Conservation (phyloP, 1,140 invertebrate species). For the Penaeus japonicus region DNA sequence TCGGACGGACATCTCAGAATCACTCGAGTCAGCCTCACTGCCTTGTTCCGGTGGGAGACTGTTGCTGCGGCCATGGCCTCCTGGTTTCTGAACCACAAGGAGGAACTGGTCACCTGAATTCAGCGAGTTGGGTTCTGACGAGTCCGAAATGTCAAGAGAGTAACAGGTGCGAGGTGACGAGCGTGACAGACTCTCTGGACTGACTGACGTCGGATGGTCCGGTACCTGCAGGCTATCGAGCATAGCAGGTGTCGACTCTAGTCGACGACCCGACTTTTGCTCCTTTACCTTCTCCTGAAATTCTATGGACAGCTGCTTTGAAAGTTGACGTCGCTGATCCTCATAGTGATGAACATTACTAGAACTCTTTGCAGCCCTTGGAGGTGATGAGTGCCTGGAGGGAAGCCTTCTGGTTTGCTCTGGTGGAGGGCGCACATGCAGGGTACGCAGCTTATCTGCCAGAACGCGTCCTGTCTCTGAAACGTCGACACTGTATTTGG, state of each 20-base stretch:
- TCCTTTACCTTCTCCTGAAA: conserved; percentile 54
- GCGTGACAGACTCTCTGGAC: conserved; percentile 54
- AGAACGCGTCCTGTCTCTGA: conserved; percentile 40
- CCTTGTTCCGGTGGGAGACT: conserved; percentile 53
- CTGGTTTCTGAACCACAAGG: conserved; percentile 55
- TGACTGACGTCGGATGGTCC: conserved; percentile 46
- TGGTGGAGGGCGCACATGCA: conserved; percentile 43
- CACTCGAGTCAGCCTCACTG: conserved; percentile 54
- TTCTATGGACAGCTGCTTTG: conserved; percentile 57
- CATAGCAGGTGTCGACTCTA: conserved; percentile 38
- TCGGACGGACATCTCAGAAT: conserved; percentile 60
- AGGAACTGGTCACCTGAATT: conserved; percentile 58
- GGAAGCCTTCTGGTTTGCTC: conserved; percentile 19
- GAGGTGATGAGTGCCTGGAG: neutral
- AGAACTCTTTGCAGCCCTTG: conserved; percentile 26
- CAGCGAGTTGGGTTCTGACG: conserved; percentile 61
- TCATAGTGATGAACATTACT: conserved; percentile 31
- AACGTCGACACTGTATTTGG: conserved; percentile 41
- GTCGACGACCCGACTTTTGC: conserved; percentile 10
- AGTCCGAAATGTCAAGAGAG: conserved; percentile 67
- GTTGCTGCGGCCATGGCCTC: conserved; percentile 42
- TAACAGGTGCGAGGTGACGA: conserved; percentile 69
- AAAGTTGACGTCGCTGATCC: conserved; percentile 53
- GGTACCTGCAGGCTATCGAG: conserved; percentile 35
- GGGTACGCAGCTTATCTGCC: conserved; percentile 44